Base-by-base conservation (phyloP, 2,797 vertebrate species). In the Danio aesculapii region DNA sequence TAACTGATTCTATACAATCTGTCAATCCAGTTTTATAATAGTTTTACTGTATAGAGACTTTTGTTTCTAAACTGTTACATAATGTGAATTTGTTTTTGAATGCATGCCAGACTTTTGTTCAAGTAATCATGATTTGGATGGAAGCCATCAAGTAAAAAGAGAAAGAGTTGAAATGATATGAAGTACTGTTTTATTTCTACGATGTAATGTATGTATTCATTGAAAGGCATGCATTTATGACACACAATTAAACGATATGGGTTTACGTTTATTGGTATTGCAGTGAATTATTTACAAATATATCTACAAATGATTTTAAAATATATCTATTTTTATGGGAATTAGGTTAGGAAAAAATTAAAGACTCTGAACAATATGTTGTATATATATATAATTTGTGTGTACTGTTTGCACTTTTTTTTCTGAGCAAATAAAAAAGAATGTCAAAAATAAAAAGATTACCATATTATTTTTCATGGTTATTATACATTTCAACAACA, bases 11-110 rank as follows among this genome's bases (percentile, higher is more conserved):
- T 16, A 63, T 13, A 17, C 21, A 21, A 59, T 21, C 17, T 39
- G 67, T 17, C 52, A 19, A 6, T 17, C 0, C 11, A 10, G 53
- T 58, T n/a, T 43, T 41, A 55, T 41, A 55, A n/a, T 57, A 57
- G 10, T 70, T 41, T 41, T n/a, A 55, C 16, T 8, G 68, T 72
- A 57, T 72, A 21, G 39, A 47, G 53, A 58, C 17, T 10, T 73
- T 43, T 67, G 5, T 17, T 72, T 47, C 47, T 8, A 6, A 73
- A 74, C 13, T 30, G 57, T 74, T 59, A 73, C 55, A 73, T 30
- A 30, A 74, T 46, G 41, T 19, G n/a, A 21, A 57, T 4, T 19
- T 58, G 11, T 39, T 46, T 58, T 14, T 58, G 70, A 17, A 44
- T 9, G n/a, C 14, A 70, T 41, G 30, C 21, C 49, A 53, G 30